Conservation (phyloP, 2,113 vertebrate genomes). For the Alectura lathami region DNA sequence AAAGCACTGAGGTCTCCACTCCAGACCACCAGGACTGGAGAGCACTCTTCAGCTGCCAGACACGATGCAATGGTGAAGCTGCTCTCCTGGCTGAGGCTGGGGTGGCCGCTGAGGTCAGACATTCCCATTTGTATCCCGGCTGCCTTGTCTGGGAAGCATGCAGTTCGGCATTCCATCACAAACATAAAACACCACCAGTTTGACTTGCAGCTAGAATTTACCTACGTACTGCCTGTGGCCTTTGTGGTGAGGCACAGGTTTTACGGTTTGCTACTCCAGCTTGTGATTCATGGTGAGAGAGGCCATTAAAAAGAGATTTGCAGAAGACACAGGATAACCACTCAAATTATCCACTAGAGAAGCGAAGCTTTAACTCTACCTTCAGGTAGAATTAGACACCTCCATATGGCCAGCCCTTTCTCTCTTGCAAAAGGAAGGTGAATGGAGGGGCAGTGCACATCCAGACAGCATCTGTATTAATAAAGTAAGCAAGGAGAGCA, state of each 20-base stretch:
- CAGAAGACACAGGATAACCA: neutral
- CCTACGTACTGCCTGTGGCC: neutral
- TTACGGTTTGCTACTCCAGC: conserved; percentile 16
- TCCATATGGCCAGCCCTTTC: neutral
- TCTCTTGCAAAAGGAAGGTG: neutral
- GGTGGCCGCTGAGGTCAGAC: neutral
- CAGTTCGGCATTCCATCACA: neutral
- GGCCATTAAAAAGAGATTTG: conserved; percentile 40
- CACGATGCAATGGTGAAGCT: neutral
- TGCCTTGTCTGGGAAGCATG: neutral
- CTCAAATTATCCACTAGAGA: neutral
- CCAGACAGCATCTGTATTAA: neutral
- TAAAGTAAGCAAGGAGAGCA: neutral
- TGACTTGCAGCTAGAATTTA: conserved; percentile 29
- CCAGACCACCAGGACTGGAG: neutral
- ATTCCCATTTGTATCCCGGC: neutral
- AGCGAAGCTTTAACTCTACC: neutral
- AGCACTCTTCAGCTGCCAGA: neutral
- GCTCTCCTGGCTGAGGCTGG: neutral
- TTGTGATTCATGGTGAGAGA: conserved; percentile 12
- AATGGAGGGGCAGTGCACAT: neutral
- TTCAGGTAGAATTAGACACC: neutral
- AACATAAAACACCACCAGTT: neutral
- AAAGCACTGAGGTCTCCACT: neutral
- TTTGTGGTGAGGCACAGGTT: conserved; percentile 13